Percentiles rank a stretch among this genome's conserved stretches.
Conservation (phyloP, 2,113 vertebrate species). For the Prochilodus magdalenae region DNA sequence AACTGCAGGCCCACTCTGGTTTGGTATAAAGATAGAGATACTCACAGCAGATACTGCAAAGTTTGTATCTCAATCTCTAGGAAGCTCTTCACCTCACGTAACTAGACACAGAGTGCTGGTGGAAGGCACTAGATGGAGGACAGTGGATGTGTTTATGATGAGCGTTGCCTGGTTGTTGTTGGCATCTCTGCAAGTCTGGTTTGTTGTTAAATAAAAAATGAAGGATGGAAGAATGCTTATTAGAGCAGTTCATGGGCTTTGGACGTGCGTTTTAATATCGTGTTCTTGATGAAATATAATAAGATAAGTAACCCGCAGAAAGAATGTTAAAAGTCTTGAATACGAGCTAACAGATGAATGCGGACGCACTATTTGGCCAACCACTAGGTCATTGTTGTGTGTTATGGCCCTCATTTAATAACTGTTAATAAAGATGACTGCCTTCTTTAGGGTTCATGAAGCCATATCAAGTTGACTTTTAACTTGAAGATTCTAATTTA, state of each 20-base stretch:
- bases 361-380: no score
- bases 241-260: background rate
- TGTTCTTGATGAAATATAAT: no score
- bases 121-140: slow-evolving; percentile 76
- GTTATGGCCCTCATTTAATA: no score
- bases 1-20: slow-evolving; percentile 41
- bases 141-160: slow-evolving; percentile 61
- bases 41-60: slow-evolving; percentile 17
- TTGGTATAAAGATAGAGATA: slow-evolving; percentile 39
- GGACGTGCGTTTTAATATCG: background rate
- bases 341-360: no score
- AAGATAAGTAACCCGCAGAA: no score
- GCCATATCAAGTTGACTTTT: no score
- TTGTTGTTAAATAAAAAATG: background rate
- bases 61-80: slow-evolving; percentile 56
- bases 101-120: slow-evolving; percentile 29
- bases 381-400: no score
- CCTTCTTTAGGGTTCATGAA: no score
- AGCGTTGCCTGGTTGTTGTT: background rate
- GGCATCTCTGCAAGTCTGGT: background rate
- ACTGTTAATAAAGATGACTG: no score
- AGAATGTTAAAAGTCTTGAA: no score
- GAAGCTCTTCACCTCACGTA: slow-evolving; percentile 35
- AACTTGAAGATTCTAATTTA: no score
- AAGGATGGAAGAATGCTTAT: background rate